These are phyloP conservation scores for Barbus barbus DNA, from an alignment of 2,113 vertebrate species.

Conservation along the genomic window DNA sequence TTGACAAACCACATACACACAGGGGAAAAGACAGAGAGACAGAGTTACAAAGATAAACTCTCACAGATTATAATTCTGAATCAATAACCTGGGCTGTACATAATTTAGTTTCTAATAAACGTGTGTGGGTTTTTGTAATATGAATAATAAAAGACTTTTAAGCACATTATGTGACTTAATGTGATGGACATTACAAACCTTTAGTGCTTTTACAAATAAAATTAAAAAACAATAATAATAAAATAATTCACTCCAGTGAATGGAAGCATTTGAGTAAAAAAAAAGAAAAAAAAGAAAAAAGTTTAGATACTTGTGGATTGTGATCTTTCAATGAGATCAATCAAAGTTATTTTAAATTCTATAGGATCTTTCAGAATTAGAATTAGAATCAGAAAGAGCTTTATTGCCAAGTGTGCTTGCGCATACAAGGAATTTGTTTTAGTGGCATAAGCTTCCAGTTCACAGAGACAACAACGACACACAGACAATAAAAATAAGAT, in stretches of 20 bases:
- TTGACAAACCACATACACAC: background rate
- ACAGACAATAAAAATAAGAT: too few relatives aligned
- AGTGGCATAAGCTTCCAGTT: too few relatives aligned
- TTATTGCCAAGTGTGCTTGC: too few relatives aligned
- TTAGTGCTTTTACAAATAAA: background rate
- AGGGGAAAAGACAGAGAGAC: background rate
- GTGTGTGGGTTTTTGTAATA: background rate
- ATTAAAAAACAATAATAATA: too few relatives aligned
- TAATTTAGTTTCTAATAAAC: background rate
- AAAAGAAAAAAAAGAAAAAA: too few relatives aligned
- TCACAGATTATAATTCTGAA: slow-evolving; percentile 7
- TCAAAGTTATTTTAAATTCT: background rate
- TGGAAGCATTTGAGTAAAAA: too few relatives aligned
- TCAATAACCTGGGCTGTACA: background rate
- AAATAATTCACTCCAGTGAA: too few relatives aligned
- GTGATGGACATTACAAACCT: background rate
- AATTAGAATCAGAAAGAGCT: too few relatives aligned
- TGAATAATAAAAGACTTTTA: background rate
- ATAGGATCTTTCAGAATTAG: background rate
- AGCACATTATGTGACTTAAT: background rate
- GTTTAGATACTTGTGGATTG: too few relatives aligned
- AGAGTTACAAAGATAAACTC: background rate
- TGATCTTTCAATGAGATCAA: background rate
- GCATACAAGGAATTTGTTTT: too few relatives aligned
- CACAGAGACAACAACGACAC: too few relatives aligned